phyloP scores from a whole-genome alignment of 2,113 vertebrate genomes.

The Notarius lentiginosus region DNA sequence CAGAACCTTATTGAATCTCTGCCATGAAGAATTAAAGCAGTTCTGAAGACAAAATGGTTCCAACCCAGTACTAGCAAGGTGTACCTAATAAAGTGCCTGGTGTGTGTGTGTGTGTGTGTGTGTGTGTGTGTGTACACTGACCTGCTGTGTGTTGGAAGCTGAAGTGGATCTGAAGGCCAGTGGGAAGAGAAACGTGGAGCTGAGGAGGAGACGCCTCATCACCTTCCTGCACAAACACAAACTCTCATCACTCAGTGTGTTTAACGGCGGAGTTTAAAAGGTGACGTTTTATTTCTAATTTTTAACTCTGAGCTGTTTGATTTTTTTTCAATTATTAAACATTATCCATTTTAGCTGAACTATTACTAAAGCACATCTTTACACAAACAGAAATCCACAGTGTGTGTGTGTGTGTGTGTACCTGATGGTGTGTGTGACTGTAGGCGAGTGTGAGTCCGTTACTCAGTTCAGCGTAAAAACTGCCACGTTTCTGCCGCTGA shows the following conservation, averaged over 20 bases:
- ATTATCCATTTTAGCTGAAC: too few relatives aligned
- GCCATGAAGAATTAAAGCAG: too few relatives aligned
- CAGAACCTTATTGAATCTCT: too few relatives aligned
- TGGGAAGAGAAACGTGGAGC: slow-evolving; percentile 9
- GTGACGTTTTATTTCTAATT: too few relatives aligned
- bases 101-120: not conserved
- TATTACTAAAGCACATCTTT: too few relatives aligned
- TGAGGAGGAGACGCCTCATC: not conserved
- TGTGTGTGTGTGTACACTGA: slow-evolving; percentile 6
- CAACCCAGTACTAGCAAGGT: too few relatives aligned
- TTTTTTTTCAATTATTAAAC: too few relatives aligned
- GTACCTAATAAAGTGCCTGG: too few relatives aligned
- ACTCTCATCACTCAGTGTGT: not conserved
- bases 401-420: slow-evolving; percentile 52
- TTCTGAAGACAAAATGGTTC: too few relatives aligned
- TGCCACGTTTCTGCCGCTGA: slow-evolving; percentile 76
- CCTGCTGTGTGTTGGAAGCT: not conserved
- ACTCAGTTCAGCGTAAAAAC: slow-evolving; percentile 82
- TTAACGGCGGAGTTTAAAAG: too few relatives aligned
- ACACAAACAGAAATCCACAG: too few relatives aligned
- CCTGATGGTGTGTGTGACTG: slow-evolving; percentile 69
- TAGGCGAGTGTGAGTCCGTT: slow-evolving; percentile 84
- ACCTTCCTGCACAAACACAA: slow-evolving; percentile 2
- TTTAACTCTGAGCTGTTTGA: too few relatives aligned
- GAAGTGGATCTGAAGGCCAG: slow-evolving; percentile 3